phyloP scores from a whole-genome alignment of 2,888 invertebrate genomes.

The Tipula unca region DNA sequence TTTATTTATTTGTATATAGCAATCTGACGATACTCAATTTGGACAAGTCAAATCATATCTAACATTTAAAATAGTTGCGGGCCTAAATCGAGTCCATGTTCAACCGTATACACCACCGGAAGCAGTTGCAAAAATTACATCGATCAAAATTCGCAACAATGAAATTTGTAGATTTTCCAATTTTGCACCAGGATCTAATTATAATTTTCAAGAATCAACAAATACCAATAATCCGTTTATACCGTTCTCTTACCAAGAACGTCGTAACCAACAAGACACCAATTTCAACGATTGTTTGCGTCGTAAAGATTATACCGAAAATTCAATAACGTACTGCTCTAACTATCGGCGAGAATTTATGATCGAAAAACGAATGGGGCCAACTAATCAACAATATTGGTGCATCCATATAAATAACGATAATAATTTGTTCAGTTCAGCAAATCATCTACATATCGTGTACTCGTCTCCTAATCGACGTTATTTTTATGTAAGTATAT shows the following conservation, averaged over 20 bases:
- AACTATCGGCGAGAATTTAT: background rate
- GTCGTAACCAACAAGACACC: background rate
- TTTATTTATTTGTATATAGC: too few relatives aligned
- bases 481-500: background rate
- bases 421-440: background rate
- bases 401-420: background rate
- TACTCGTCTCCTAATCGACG: background rate
- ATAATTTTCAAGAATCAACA: background rate
- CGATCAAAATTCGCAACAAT: background rate
- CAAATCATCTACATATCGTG: background rate
- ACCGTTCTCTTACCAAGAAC: background rate
- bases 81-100: background rate
- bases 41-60: background rate
- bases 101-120: background rate
- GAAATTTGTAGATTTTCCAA: background rate
- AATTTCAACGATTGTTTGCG: background rate
- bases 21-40: background rate
- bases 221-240: background rate
- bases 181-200: background rate
- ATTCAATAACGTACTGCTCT: background rate
- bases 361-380: background rate
- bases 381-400: background rate
- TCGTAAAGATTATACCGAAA: background rate
- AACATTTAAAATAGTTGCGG: background rate
- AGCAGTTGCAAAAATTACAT: background rate